phyloP scores from a whole-genome alignment of 2,888 invertebrate genomes.

The Saturnia japonica region DNA sequence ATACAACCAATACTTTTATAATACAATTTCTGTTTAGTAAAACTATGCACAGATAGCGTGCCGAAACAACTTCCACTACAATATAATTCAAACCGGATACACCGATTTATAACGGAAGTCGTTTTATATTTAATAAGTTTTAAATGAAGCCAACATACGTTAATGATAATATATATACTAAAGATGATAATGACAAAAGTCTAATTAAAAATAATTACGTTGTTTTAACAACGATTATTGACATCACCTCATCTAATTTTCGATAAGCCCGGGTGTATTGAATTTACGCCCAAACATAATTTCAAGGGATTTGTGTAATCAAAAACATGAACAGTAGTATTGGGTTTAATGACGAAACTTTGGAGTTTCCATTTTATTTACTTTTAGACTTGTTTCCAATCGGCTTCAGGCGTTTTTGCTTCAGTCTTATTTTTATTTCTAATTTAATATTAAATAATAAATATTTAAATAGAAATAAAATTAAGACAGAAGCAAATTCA shows the following conservation, averaged over 20 bases:
- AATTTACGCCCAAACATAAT: constrained; percentile 6
- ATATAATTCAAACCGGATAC: too few species aligned
- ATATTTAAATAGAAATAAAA: too few species aligned
- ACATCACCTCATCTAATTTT: neutral
- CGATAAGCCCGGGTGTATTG: neutral
- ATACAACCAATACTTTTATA: too few species aligned
- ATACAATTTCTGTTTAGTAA: too few species aligned
- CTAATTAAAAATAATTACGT: neutral
- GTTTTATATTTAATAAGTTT: too few species aligned
- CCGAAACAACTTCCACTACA: too few species aligned
- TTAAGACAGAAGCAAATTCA: too few species aligned
- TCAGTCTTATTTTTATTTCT: neutral
- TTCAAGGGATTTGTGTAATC: constrained; percentile 7
- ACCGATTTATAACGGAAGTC: too few species aligned
- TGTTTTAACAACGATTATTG: neutral
- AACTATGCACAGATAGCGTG: too few species aligned
- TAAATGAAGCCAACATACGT: too few species aligned
- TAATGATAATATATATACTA: too few species aligned
- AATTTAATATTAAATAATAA: too few species aligned
- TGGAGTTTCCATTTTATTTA: constrained; percentile 6
- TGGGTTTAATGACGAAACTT: constrained; percentile 1
- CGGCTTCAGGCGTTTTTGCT: neutral
- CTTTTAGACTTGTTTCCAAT: constrained; percentile 4
- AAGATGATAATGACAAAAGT: neutral
- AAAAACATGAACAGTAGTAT: neutral